Evolutionary conservation across 92 coral and sea anemone genomes (phyloP), one percentile per base, ranked within the genome.

Genomic region (Palythoa caribaeorum): DNA sequence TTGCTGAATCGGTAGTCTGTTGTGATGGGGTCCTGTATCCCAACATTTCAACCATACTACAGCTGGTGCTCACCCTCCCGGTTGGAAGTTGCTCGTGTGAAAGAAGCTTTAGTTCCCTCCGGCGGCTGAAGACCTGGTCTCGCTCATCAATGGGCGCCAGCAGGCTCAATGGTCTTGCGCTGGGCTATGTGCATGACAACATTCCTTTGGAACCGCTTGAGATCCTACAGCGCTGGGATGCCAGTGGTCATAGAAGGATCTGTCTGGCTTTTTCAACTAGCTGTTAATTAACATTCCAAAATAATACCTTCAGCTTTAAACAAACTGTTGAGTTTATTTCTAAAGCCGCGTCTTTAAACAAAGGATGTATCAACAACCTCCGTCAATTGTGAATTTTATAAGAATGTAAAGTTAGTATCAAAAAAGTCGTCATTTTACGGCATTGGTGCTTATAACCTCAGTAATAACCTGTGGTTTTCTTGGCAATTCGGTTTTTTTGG

Each of bases 391-490:
- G 6, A 44, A 5, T 44, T 2, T 44, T 44, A 44, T 44, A 44
- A 44, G 50, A 44, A 44, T 44, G 50, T 2, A 44, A 44, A 4
- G 4, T 44, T 44, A 44, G 50, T 44, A 44, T 44, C 50, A 2
- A 44, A 44, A 44, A 44, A 44, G 50, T 44, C 3, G 50, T 44
- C 50, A 44, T 44, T 44, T 44, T 44, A n/a, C 37, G 28, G 10
- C 77, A 71, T 3, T 71, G 76, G 76, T 71, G 76, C 76, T 71
- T 71, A 71, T 71, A 71, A 37, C 12, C 37, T 71, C 76, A 71
- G 50, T 71, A 71, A 71, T 71, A 71, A 71, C 76, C 5, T 44
- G 50, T 44, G 6, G 50, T 44, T 44, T 44, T 2, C 6, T 44
- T 44, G 50, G 50, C 50, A 44, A 44, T 44, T 44, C 6, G 0